Evolutionary conservation across 2,888 invertebrate genomes (phyloP).

Genomic region (Drosophila picticornis): DNA sequence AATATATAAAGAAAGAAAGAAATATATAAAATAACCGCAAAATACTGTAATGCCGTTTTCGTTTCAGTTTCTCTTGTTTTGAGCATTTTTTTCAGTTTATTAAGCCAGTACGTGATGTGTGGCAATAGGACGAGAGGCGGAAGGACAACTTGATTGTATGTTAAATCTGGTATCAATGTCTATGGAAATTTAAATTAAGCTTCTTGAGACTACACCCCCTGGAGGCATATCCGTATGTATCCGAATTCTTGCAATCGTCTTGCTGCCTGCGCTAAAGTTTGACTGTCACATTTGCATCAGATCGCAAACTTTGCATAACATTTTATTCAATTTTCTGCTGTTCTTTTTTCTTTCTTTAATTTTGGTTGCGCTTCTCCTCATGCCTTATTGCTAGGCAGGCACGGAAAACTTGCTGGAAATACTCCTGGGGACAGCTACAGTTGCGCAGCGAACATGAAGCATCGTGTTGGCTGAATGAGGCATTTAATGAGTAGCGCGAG

Average conservation of each 20-base stretch:
- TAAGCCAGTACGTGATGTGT: not conserved
- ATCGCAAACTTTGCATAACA: constrained; percentile 39
- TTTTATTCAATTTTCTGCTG: constrained; percentile 37
- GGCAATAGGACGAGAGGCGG: not conserved
- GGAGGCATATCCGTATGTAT: not conserved
- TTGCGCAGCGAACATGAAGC: constrained; percentile 31
- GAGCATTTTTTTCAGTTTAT: not conserved
- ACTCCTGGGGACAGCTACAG: not conserved
- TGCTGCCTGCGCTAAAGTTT: constrained; percentile 35
- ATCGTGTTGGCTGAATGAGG: constrained; percentile 42
- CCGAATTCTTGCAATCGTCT: constrained; percentile 21
- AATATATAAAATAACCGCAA: constrained; percentile 13
- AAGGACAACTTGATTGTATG: constrained; percentile 15
- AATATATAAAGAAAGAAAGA: constrained; percentile 13
- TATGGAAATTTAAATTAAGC: constrained; percentile 18
- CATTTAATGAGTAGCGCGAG: constrained; percentile 71
- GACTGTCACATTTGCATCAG: constrained; percentile 30
- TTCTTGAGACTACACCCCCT: not conserved
- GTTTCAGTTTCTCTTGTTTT: constrained; percentile 2
- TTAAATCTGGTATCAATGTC: constrained; percentile 24
- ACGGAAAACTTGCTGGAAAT: constrained; percentile 9
- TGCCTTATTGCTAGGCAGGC: not conserved
- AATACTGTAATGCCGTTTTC: constrained; percentile 1
- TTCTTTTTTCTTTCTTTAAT: constrained; percentile 1
- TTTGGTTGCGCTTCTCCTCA: not conserved